Base-by-base conservation (phyloP, 53 echinoderm and acorn worm species). In the Astropecten irregularis region DNA sequence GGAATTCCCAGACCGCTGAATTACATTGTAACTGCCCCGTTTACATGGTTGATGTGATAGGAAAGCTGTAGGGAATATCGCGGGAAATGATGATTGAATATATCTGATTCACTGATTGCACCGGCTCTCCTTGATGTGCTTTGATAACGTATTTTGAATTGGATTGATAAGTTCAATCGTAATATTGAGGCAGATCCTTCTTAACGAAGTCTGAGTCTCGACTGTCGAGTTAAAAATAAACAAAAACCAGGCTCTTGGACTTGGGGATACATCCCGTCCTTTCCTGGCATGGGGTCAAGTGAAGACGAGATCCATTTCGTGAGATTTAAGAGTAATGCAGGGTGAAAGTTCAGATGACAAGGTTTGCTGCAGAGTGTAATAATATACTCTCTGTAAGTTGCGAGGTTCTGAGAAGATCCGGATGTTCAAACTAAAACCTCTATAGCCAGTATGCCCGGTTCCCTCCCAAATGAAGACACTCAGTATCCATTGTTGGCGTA, bases 81-180 rank as follows among this genome's bases (percentile, higher is more conserved):
- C 0, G 48, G 60, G 57, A 38, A 76, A 79, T 62, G 60, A 79
- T 48, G 79, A 79, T 79, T 79, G 79, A 79, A 79, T 42, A 61
- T 60, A 16, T 3, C 56, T 44, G 16, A 60, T 46, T 61, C 39
- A 29, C 60, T 26, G 11, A 37, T 38, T 55, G 37, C 26, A 37
- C 40, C 58, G 8, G 18, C 5, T 38, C 18, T 29, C 14, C 38
- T 1, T 65, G 36, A 37, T 35, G 3, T 65, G 16, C 39, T 35
- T n/a, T 3, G 36, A 38, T 37, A 37, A 65, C 11, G 1, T n/a
- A 3, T 1, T 37, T 37, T 5, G n/a, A 65, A 34, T 29, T 37
- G 36, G n/a, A n/a, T 18, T 65, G 36, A 38, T 58, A 58, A 58
- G 59, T 58, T 58, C 59, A 58, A 28, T 58, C 27, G 13, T 29